Conservation (phyloP, 2,113 vertebrate species). For the Anhinga rufa region DNA sequence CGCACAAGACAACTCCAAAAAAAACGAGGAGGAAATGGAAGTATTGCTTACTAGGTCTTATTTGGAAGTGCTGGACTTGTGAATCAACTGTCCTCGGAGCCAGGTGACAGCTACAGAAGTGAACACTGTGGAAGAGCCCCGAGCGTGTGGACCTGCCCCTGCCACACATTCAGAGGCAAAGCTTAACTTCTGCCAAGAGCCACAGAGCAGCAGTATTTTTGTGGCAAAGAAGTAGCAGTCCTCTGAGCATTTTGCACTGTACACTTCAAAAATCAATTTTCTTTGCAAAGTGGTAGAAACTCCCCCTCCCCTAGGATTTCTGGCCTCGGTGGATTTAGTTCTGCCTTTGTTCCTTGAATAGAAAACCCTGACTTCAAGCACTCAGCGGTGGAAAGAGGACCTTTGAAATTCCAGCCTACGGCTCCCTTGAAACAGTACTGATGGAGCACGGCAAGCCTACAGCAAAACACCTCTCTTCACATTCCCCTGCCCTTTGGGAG, state of each 20-base stretch:
- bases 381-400: not conserved
- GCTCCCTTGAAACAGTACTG: not conserved
- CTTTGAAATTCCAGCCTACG: not conserved
- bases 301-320: not conserved
- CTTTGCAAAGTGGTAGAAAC: not conserved
- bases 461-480: not conserved
- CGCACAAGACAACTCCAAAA: not conserved
- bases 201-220: rapidly evolving
- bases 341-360: not conserved
- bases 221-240: not conserved
- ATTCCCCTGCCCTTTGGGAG: not conserved
- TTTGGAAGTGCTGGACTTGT: not conserved
- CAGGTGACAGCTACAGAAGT: not conserved
- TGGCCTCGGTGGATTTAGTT: not conserved
- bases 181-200: not conserved
- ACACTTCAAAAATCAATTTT: not conserved
- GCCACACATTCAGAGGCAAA: rapidly evolving
- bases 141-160: not conserved
- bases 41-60: not conserved
- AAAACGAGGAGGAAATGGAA: not conserved
- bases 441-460: not conserved
- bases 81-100: not conserved
- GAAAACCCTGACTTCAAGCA: not conserved
- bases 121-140: not conserved
- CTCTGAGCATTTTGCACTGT: not conserved